These are phyloP conservation scores for Capromys pilorides DNA, from an alignment of 2,797 vertebrate species.

Conservation along the genomic window DNA sequence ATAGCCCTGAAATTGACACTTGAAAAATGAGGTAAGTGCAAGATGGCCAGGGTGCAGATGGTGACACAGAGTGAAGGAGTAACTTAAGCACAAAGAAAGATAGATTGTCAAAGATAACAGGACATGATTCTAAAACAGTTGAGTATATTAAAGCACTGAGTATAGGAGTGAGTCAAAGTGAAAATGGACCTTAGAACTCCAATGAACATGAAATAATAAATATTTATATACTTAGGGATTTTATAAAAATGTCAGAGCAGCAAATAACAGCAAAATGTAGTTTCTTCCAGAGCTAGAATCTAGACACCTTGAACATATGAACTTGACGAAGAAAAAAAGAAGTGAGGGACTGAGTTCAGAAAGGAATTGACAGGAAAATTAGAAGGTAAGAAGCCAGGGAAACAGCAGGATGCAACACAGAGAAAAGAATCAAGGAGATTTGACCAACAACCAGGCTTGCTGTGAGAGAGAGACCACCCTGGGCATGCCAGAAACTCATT, in stretches of 20 bases:
- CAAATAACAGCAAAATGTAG: background rate
- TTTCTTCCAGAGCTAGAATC: background rate
- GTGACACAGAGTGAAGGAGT: background rate
- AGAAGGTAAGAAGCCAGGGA: background rate
- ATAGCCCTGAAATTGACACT: background rate
- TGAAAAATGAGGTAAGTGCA: background rate
- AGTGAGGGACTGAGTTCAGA: background rate
- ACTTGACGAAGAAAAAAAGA: background rate
- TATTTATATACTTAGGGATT: background rate
- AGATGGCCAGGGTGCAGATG: background rate
- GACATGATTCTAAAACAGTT: background rate
- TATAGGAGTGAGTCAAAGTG: background rate
- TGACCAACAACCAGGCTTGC: too few species aligned
- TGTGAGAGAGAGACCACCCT: too few species aligned
- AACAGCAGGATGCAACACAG: background rate
- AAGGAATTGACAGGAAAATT: background rate
- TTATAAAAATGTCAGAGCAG: background rate
- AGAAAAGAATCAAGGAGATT: background rate
- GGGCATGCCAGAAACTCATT: too few species aligned
- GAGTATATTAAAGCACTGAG: background rate
- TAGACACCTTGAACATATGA: background rate
- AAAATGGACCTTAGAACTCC: background rate
- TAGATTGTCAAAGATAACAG: background rate
- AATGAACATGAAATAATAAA: background rate
- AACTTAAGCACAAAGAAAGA: background rate